Base-by-base conservation (phyloP, 2,113 vertebrate genomes). In the Platysternon megacephalum region DNA sequence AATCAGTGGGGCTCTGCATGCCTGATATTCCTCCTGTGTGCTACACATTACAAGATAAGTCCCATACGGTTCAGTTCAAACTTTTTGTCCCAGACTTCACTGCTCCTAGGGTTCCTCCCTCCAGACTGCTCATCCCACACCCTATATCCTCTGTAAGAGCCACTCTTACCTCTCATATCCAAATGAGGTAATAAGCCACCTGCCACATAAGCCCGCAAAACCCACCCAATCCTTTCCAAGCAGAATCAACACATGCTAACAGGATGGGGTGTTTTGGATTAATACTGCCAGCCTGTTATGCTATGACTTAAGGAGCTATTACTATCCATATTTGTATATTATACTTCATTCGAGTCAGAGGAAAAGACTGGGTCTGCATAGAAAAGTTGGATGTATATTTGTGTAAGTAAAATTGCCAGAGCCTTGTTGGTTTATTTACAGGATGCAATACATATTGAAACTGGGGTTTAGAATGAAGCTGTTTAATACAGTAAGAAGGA, bases 301-400 rank as follows among this genome's bases (percentile, higher is more conserved):
- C 49, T 72, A 74, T 44, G 39, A 44, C 26, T 44, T 24, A 56
- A 42, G 78, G 79, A 93, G 24, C 72, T 32, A 24, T 2, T 11
- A 29, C 72, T 24, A 17, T 3, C 8, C 0, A 1, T 46, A 35
- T 44, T 86, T 5, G 1, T 55, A 8, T 42, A 21, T 72, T 3
- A 0, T 81, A 49, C 11, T 85, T 79, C 14, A 32, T 24, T 49
- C 42, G 7, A 82, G 7, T 92, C 87, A 35, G 35, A 35, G 79
- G 42, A 79, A 80, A 79, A 91, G 22, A 11, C 6, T 79, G 4
- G 65, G 55, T 76, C 12, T 5, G 12, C 87, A 35, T 29, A 74
- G 24, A 39, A 3, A 87, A 79, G 1, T 68, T 76, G 12, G 53
- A 21, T 51, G 29, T 86, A 29, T 11, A 28, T 6, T 4, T 1